Conservation (phyloP, 1,140 invertebrate genomes). For the Pseudomyrmex concolor region DNA sequence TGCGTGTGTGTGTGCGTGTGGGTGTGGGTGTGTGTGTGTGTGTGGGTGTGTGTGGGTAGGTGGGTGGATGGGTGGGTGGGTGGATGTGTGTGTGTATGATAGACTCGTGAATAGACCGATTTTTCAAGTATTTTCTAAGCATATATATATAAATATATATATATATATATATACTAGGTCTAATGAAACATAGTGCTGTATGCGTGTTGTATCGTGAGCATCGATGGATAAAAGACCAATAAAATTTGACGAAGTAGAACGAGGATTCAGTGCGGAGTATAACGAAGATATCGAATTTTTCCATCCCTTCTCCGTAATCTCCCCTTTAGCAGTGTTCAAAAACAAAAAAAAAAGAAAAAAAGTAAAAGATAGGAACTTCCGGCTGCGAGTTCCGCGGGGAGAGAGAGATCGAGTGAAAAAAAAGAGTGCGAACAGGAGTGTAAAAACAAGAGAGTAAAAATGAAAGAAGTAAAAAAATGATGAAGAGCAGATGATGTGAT, state of each 20-base stretch:
- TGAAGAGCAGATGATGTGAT: no score
- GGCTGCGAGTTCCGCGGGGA: constrained; percentile 29
- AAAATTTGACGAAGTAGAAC: constrained; percentile 10
- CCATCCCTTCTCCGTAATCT: constrained; percentile 28
- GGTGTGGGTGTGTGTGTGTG: no score
- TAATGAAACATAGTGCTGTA: constrained; percentile 76
- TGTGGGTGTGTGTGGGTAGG: no score
- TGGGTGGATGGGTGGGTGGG: no score
- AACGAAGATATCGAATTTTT: constrained; percentile 28
- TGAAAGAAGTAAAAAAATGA: no score
- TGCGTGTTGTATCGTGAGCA: constrained; percentile 56
- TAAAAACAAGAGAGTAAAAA: neutral
- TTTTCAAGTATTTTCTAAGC: constrained; percentile 85
- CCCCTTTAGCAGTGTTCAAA: constrained; percentile 43
- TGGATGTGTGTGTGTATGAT: constrained; percentile 80
- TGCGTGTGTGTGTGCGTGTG: constrained; percentile 81
- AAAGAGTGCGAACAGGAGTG: constrained; percentile 11
- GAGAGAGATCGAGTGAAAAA: constrained; percentile 11
- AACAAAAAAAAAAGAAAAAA: neutral
- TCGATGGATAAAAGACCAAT: constrained; percentile 54
- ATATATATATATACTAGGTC: constrained; percentile 70
- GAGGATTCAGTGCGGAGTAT: neutral
- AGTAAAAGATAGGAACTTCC: neutral
- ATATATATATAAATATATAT: constrained; percentile 17
- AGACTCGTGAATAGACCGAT: constrained; percentile 77